Percentiles rank a stretch among this genome's conserved stretches.
These are phyloP conservation scores for Pterocles burchelli DNA, from an alignment of 2,113 vertebrate species.

Conservation along the genomic window DNA sequence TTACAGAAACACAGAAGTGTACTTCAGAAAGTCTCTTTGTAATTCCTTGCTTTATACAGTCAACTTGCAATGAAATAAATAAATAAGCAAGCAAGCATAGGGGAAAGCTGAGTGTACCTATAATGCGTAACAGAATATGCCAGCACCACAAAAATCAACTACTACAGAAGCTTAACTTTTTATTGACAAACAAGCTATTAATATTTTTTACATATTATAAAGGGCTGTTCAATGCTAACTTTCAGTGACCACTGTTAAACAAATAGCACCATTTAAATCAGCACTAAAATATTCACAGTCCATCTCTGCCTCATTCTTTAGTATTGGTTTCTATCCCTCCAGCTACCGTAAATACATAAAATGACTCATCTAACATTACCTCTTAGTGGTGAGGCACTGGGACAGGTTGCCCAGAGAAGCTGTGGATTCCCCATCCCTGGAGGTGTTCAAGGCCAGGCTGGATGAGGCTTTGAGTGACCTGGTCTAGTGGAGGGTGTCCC, in stretches of 20 bases:
- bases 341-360: not conserved
- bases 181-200: not conserved
- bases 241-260: not conserved
- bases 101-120: not conserved
- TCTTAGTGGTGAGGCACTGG: too few relatives aligned
- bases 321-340: not conserved
- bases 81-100: not conserved
- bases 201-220: not conserved
- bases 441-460: too few relatives aligned
- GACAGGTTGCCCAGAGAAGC: too few relatives aligned
- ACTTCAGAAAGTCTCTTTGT: not conserved
- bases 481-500: too few relatives aligned
- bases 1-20: not conserved
- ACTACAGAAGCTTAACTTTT: not conserved
- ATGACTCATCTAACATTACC: not conserved
- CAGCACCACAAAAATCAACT: not conserved
- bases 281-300: not conserved
- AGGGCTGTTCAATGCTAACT: not conserved
- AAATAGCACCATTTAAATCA: not conserved
- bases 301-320: not conserved
- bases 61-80: not conserved
- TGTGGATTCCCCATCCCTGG: too few relatives aligned
- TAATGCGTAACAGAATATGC: accelerated
- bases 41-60: not conserved
- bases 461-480: too few relatives aligned